Conservation (phyloP, 2,888 invertebrate species). For the Callinectes sapidus region DNA sequence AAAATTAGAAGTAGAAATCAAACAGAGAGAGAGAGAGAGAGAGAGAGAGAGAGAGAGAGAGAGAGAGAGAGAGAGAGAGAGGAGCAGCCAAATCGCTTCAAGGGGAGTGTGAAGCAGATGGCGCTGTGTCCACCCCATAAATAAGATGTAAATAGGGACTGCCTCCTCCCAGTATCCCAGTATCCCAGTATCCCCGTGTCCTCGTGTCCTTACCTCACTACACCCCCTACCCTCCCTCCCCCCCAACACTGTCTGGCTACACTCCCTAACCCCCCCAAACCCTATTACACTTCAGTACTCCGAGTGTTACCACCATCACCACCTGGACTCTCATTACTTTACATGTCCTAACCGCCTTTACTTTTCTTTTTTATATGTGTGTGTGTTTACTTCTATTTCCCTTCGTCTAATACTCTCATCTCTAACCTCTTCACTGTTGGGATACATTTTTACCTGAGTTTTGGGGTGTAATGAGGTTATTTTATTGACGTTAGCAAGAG, state of each 20-base stretch:
- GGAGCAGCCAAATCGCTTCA: background rate
- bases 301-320: too few relatives aligned
- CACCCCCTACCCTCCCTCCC: background rate
- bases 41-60: background rate
- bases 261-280: background rate
- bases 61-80: background rate
- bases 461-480: too few relatives aligned
- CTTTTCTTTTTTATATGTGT: too few relatives aligned
- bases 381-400: too few relatives aligned
- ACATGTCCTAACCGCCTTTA: too few relatives aligned
- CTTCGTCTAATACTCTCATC: too few relatives aligned
- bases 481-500: too few relatives aligned
- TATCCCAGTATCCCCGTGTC: background rate
- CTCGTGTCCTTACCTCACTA: background rate
- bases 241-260: background rate
- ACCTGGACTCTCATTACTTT: too few relatives aligned
- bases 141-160: background rate
- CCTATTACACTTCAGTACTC: too few relatives aligned
- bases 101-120: background rate
- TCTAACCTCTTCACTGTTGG: too few relatives aligned
- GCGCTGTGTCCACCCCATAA: conserved; percentile 1
- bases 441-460: too few relatives aligned
- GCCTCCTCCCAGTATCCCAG: background rate
- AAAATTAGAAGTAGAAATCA: background rate
- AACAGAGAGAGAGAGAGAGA: background rate